A percentile compares a stretch with the other conserved stretches of the same genome.
Evolutionary conservation across 1,140 invertebrate genomes (phyloP).

Genomic region (Cydia amplana): DNA sequence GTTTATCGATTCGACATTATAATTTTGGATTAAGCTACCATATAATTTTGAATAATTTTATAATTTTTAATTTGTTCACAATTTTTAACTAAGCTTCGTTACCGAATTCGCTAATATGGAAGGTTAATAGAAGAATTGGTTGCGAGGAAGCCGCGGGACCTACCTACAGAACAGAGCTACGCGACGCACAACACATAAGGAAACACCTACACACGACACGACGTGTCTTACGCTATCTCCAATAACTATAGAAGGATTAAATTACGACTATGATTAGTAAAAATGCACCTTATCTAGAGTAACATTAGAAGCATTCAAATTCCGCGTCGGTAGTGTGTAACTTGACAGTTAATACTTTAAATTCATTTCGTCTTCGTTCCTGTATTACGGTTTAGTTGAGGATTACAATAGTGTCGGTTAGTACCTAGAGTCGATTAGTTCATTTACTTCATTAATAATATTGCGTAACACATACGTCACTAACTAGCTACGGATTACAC

Average conservation of each 20-base stretch:
- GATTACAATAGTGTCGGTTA: conserved; percentile 34
- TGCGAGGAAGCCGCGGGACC: conserved; percentile 76
- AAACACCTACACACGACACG: conserved; percentile 71
- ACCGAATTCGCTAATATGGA: conserved; percentile 71
- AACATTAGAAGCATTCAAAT: conserved; percentile 64
- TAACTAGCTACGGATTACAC: conserved; percentile 72
- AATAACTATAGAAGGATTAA: conserved; percentile 70
- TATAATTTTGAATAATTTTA: conserved; percentile 59
- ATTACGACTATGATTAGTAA: conserved; percentile 72
- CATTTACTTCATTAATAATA: conserved; percentile 46
- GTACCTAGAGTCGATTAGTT: conserved; percentile 46
- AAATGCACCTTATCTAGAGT: conserved; percentile 74
- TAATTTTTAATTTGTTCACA: conserved; percentile 58
- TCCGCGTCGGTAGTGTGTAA: conserved; percentile 49
- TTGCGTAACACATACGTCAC: conserved; percentile 58
- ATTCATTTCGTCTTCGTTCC: conserved; percentile 39
- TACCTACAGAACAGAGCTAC: conserved; percentile 73
- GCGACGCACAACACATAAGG: conserved; percentile 73
- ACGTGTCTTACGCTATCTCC: conserved; percentile 69
- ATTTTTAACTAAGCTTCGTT: conserved; percentile 68
- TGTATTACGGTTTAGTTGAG: conserved; percentile 36
- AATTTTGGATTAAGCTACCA: conserved; percentile 40
- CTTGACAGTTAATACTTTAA: conserved; percentile 36
- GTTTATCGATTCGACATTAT: conserved; percentile 41
- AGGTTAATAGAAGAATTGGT: conserved; percentile 73